These are phyloP conservation scores for Heliothis virescens DNA, from an alignment of 1,140 invertebrate genomes.

Conservation along the genomic window DNA sequence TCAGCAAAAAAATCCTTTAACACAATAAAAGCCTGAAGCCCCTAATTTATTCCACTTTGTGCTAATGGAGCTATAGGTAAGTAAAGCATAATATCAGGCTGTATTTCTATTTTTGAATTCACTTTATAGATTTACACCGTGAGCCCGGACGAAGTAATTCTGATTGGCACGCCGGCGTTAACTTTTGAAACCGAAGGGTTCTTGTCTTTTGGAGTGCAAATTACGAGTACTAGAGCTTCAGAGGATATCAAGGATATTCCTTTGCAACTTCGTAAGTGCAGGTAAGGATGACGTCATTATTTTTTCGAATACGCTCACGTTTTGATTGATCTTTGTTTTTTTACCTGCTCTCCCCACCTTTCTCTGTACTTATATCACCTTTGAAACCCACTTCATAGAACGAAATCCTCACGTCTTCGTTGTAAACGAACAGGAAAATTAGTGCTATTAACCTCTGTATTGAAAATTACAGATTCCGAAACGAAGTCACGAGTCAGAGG, in stretches of 20 bases:
- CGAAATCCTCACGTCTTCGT: too few relatives aligned
- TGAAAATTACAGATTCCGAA: constrained; percentile 76
- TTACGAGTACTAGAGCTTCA: constrained; percentile 76
- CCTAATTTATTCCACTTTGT: too few relatives aligned
- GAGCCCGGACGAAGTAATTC: constrained; percentile 74
- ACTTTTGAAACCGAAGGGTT: constrained; percentile 65
- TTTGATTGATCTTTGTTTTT: not conserved
- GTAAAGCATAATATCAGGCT: too few relatives aligned
- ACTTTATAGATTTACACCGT: constrained; percentile 71
- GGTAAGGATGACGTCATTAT: constrained; percentile 59
- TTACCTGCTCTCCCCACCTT: not conserved
- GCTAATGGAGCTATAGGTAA: too few relatives aligned
- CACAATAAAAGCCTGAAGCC: too few relatives aligned
- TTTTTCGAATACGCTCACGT: not conserved
- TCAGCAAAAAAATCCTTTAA: too few relatives aligned
- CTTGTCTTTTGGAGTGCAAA: constrained; percentile 71
- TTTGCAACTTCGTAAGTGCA: constrained; percentile 86
- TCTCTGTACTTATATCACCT: not conserved
- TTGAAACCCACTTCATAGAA: too few relatives aligned
- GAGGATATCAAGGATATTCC: constrained; percentile 68
- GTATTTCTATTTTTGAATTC: not conserved
- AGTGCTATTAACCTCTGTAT: not conserved
- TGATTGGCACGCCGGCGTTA: constrained; percentile 69
- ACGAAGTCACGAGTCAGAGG: constrained; percentile 86
- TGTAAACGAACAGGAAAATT: not conserved